phyloP scores from a whole-genome alignment of 2,888 invertebrate genomes.

The Atrina japonica region DNA sequence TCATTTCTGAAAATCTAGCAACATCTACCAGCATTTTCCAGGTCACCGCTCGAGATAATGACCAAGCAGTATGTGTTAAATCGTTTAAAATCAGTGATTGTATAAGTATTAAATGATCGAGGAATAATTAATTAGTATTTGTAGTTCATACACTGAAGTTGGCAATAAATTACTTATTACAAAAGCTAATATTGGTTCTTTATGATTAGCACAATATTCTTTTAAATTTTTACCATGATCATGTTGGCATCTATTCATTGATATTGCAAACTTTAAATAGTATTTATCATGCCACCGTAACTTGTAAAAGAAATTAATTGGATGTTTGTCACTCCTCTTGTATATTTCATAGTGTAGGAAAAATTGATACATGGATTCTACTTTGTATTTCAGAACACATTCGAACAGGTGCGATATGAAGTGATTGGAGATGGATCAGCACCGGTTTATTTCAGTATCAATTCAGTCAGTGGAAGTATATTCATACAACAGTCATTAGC shows the following conservation, averaged over 20 bases:
- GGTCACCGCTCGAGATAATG: conserved; percentile 56
- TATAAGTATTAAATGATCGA: background rate
- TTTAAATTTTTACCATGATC: too few species aligned
- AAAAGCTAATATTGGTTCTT: too few species aligned
- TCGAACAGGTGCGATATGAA: conserved; percentile 63
- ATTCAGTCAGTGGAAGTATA: conserved; percentile 55
- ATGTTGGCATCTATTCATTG: too few species aligned
- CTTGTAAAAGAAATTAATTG: too few species aligned
- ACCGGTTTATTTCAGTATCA: conserved; percentile 70
- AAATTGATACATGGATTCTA: too few species aligned
- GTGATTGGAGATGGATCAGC: conserved; percentile 73
- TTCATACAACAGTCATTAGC: conserved; percentile 46
- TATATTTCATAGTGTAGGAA: too few species aligned
- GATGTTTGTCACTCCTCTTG: too few species aligned
- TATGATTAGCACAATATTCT: too few species aligned
- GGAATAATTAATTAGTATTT: background rate
- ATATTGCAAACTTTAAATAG: too few species aligned
- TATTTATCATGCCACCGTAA: too few species aligned
- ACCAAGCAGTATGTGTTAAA: conserved; percentile 29
- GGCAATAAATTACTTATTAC: background rate
- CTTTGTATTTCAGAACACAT: conserved; percentile 48
- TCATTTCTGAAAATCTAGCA: conserved; percentile 45
- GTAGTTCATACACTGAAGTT: background rate
- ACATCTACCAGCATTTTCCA: conserved; percentile 36
- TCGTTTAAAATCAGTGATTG: too few species aligned